A percentile compares a stretch with the other conserved stretches of the same genome.
Conservation (phyloP, 2,888 invertebrate species). For the Tubulanus polymorphus region DNA sequence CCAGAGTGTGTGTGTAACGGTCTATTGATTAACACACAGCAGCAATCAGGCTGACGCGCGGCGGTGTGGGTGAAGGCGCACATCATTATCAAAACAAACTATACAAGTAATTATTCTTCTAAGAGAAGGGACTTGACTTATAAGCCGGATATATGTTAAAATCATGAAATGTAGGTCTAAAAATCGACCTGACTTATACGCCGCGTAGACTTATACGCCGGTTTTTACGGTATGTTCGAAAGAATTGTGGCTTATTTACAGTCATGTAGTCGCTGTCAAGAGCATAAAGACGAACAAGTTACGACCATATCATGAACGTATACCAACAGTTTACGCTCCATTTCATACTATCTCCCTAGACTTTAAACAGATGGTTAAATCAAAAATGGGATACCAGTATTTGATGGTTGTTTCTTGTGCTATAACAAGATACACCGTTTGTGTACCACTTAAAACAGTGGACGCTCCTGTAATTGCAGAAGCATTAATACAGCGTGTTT, state of each 20-base stretch:
- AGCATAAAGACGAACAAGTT: background rate
- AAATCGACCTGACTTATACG: too few relatives aligned
- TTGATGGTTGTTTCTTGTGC: background rate
- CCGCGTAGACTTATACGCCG: too few relatives aligned
- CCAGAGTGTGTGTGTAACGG: too few relatives aligned
- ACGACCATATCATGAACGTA: constrained; percentile 3
- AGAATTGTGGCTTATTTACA: constrained; percentile 1
- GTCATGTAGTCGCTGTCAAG: constrained; percentile 2
- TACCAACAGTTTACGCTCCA: background rate
- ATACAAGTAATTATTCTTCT: too few relatives aligned
- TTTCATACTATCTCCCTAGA: constrained; percentile 2
- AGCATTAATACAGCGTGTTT: background rate
- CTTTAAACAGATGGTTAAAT: constrained; percentile 1
- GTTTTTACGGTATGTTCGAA: background rate
- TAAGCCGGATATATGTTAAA: too few relatives aligned
- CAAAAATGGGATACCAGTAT: background rate
- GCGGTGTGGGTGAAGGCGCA: too few relatives aligned
- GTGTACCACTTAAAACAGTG: background rate
- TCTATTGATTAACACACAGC: too few relatives aligned
- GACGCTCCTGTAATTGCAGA: background rate
- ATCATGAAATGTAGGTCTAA: too few relatives aligned
- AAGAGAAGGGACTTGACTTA: too few relatives aligned
- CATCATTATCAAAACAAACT: too few relatives aligned
- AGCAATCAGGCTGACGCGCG: too few relatives aligned
- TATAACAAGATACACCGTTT: background rate